Conservation (phyloP, 2,113 vertebrate genomes). For the Trogon melanurus region DNA sequence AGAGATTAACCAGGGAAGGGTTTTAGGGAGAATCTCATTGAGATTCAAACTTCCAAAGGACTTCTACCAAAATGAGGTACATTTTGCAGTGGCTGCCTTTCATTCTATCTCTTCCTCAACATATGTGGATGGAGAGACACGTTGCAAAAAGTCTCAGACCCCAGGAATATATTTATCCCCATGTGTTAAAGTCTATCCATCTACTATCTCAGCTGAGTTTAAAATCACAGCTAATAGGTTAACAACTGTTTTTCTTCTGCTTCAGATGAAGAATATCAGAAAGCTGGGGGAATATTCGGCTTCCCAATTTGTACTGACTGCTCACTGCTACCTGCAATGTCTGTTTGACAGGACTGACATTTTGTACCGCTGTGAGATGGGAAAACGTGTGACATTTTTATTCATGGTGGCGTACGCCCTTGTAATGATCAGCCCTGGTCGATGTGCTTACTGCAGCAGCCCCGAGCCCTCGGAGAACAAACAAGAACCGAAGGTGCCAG, state of each 20-base stretch:
- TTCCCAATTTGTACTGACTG: constrained; percentile 87
- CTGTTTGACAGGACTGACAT: constrained; percentile 89
- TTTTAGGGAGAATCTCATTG: constrained; percentile 10
- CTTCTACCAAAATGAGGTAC: constrained; percentile 36
- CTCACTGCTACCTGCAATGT: constrained; percentile 84
- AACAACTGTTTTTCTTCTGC: constrained; percentile 88
- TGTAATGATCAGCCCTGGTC: constrained; percentile 90
- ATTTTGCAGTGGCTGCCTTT: neutral
- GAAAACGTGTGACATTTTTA: constrained; percentile 88
- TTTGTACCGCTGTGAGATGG: constrained; percentile 85
- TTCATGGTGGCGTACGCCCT: constrained; percentile 86
- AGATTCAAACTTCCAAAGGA: neutral
- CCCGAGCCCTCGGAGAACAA: constrained; percentile 85
- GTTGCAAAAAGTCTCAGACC: constrained; percentile 70
- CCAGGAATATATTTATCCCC: constrained; percentile 71
- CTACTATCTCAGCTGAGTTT: constrained; percentile 77
- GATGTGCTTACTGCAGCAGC: constrained; percentile 85
- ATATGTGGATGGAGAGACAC: constrained; percentile 45
- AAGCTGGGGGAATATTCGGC: constrained; percentile 84
- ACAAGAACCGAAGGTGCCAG: constrained; percentile 81
- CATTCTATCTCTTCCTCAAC: neutral
- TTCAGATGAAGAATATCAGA: constrained; percentile 88
- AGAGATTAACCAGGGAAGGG: neutral
- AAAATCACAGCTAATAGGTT: constrained; percentile 87
- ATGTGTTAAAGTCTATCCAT: constrained; percentile 75